These are phyloP conservation scores for Pempheris klunzingeri DNA, from an alignment of 2,797 vertebrate genomes.

Conservation along the genomic window DNA sequence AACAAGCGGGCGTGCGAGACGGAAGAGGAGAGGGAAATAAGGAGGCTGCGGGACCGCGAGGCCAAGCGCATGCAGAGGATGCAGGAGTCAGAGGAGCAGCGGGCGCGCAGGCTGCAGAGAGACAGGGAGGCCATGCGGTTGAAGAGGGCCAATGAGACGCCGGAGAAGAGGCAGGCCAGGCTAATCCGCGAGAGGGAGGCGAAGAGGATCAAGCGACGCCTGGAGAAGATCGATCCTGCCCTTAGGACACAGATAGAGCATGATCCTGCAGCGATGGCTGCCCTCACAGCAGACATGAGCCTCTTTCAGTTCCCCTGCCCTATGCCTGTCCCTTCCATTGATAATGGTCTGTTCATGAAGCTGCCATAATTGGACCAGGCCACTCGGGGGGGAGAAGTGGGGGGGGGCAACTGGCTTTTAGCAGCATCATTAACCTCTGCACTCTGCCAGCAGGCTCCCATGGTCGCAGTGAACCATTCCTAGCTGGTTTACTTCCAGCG, in stretches of 20 bases:
- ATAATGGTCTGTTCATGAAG: slow-evolving; percentile 93
- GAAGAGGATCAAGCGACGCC: slow-evolving; percentile 93
- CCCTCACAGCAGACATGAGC: slow-evolving; percentile 97
- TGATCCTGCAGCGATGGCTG: slow-evolving; percentile 96
- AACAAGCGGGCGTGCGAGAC: slow-evolving; percentile 95
- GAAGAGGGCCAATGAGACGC: slow-evolving; percentile 96
- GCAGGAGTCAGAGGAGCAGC: slow-evolving; percentile 96
- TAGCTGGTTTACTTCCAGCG: slow-evolving; percentile 54
- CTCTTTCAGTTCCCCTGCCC: slow-evolving; percentile 96
- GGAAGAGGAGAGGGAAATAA: slow-evolving; percentile 91
- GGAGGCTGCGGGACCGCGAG: slow-evolving; percentile 95
- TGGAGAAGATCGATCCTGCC: slow-evolving; percentile 98
- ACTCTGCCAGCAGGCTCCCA: slow-evolving; percentile 45
- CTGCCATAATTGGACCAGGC: slow-evolving; percentile 75
- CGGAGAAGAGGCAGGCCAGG: slow-evolving; percentile 95
- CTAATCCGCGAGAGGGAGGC: slow-evolving; percentile 96
- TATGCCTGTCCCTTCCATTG: slow-evolving; percentile 91
- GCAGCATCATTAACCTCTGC: slow-evolving; percentile 41
- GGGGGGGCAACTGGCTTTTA: slow-evolving; percentile 9
- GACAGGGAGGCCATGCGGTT: slow-evolving; percentile 97
- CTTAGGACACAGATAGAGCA: slow-evolving; percentile 97
- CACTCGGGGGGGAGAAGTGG: background rate
- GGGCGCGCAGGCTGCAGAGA: slow-evolving; percentile 92
- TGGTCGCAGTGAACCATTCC: slow-evolving; percentile 59
- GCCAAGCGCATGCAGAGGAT: slow-evolving; percentile 97